These are phyloP conservation scores for Ametastegia equiseti DNA, from an alignment of 2,888 invertebrate genomes.

Conservation along the genomic window DNA sequence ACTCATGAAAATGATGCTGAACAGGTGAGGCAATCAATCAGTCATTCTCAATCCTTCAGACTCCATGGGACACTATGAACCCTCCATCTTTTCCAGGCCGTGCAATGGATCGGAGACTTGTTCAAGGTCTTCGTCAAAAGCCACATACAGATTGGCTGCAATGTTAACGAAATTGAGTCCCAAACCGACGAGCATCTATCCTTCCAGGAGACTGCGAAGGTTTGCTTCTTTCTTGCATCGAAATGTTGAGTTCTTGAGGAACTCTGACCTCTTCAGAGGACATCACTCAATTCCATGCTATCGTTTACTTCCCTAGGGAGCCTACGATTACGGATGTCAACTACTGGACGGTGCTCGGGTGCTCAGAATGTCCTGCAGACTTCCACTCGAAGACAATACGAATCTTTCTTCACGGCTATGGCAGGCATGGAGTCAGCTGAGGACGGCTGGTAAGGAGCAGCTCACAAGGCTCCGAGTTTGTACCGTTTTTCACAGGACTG, in stretches of 20 bases:
- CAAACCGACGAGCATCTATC: conserved; percentile 87
- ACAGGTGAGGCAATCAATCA: conserved; percentile 77
- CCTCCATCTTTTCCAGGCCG: conserved; percentile 77
- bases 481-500: conserved; percentile 85
- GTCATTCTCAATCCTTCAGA: too few species aligned
- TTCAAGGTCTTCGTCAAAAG: conserved; percentile 84
- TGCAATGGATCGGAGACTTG: conserved; percentile 87
- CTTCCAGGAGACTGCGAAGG: conserved; percentile 88
- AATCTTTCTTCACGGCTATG: conserved; percentile 79
- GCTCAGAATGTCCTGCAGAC: conserved; percentile 84
- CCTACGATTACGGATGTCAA: conserved; percentile 89
- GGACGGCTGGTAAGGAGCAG: conserved; percentile 85
- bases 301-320: conserved; percentile 79
- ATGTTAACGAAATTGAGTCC: conserved; percentile 84
- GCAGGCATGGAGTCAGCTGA: conserved; percentile 83
- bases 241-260: neutral
- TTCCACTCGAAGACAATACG: conserved; percentile 79
- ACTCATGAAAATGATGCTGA: conserved; percentile 87
- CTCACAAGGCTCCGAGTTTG: conserved; percentile 86
- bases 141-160: conserved; percentile 86
- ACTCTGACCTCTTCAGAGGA: neutral
- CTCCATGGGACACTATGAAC: neutral
- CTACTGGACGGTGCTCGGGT: conserved; percentile 86
- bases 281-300: neutral
- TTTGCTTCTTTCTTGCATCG: conserved; percentile 65